These are phyloP conservation scores for Tragelaphus imberbis DNA, from an alignment of 2,113 vertebrate genomes.

Conservation along the genomic window DNA sequence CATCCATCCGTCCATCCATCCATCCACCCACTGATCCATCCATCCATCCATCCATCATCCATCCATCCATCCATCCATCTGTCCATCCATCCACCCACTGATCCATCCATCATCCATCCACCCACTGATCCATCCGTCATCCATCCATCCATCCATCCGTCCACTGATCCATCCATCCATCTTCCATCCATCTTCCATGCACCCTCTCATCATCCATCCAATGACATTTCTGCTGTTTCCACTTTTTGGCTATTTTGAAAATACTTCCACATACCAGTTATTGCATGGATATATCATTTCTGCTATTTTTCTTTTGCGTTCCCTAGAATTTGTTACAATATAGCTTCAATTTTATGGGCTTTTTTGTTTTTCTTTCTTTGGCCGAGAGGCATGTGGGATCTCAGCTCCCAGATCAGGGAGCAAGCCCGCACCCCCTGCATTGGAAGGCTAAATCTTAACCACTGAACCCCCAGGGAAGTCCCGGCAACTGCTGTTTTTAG, in stretches of 20 bases:
- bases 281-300: neutral
- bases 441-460: neutral
- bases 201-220: too few species aligned
- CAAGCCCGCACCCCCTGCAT: rapidly evolving
- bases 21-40: neutral
- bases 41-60: rapidly evolving
- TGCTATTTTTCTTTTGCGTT: neutral
- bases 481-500: rapidly evolving
- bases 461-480: rapidly evolving
- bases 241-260: neutral
- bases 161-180: neutral
- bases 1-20: neutral
- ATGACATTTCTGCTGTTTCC: neutral
- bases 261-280: neutral
- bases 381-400: neutral
- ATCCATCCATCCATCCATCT: too few species aligned
- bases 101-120: rapidly evolving
- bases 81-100: rapidly evolving
- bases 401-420: neutral
- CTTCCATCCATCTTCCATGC: neutral
- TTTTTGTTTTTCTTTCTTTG: neutral
- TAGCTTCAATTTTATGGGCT: rapidly evolving
- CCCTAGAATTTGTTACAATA: neutral
- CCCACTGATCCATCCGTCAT: neutral
- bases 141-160: neutral